These are phyloP conservation scores for Encarsia formosa DNA, from an alignment of 2,888 invertebrate genomes.

Conservation along the genomic window DNA sequence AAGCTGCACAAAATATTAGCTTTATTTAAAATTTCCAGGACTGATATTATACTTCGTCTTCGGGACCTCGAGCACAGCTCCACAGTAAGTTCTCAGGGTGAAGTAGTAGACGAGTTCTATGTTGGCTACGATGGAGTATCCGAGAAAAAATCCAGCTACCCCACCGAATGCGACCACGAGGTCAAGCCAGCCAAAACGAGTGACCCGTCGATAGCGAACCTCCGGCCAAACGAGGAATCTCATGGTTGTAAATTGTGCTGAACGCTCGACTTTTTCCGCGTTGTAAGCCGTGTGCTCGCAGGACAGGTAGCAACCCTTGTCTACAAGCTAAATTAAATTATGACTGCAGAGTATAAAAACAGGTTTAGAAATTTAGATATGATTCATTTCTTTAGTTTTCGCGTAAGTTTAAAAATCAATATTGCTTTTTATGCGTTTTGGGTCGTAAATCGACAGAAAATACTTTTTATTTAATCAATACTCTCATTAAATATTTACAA, in stretches of 20 bases:
- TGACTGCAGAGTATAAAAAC: no score
- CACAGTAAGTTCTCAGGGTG: conserved; percentile 65
- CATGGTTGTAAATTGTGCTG: conserved; percentile 45
- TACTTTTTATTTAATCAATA: no score
- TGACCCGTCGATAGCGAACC: conserved; percentile 74
- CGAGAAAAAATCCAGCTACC: conserved; percentile 61
- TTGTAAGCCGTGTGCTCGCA: conserved; percentile 74
- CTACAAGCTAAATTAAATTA: no score
- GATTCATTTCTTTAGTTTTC: no score
- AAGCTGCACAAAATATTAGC: no score
- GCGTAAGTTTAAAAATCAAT: no score
- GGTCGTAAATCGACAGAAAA: no score
- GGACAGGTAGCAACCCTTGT: no score
- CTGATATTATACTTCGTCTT: conserved; percentile 16
- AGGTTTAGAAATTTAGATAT: no score
- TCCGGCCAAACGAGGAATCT: conserved; percentile 59
- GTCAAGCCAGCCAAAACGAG: conserved; percentile 81
- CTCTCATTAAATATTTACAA: no score
- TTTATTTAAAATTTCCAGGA: no score
- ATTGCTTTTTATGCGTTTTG: no score
- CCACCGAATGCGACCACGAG: conserved; percentile 61
- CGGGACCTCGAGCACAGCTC: conserved; percentile 33
- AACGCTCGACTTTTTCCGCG: conserved; percentile 64
- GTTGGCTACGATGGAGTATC: conserved; percentile 72
- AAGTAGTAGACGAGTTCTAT: conserved; percentile 77